These are phyloP conservation scores for Elephantulus edwardii DNA, from an alignment of 2,113 vertebrate species.

Conservation along the genomic window DNA sequence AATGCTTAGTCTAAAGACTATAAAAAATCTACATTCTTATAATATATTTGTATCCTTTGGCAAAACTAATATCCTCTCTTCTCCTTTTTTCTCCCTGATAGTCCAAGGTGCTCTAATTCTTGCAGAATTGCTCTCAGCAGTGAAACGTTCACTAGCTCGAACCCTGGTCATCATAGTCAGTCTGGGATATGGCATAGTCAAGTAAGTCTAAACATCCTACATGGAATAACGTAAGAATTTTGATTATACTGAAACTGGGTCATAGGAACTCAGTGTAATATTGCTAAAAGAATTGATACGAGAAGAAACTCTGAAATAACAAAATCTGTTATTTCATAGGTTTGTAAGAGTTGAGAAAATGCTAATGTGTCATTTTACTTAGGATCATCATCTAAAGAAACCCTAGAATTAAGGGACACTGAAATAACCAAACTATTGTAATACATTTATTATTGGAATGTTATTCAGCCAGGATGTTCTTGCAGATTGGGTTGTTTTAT, in stretches of 20 bases:
- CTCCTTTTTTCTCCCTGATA: constrained; percentile 73
- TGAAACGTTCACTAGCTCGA: constrained; percentile 94
- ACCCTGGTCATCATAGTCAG: constrained; percentile 97
- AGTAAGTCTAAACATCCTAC: constrained; percentile 84
- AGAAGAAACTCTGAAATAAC: background rate
- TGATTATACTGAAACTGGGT: background rate
- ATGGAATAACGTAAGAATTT: background rate
- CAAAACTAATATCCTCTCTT: background rate
- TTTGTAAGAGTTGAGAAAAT: background rate
- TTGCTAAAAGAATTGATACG: constrained; percentile 25
- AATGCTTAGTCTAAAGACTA: background rate
- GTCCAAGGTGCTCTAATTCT: constrained; percentile 93
- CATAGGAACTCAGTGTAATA: background rate
- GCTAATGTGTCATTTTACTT: constrained; percentile 9
- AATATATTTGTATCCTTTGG: background rate
- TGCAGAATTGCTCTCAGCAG: constrained; percentile 94
- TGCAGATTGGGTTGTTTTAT: constrained; percentile 21
- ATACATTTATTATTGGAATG: background rate
- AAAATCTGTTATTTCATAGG: constrained; percentile 29
- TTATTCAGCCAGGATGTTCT: constrained; percentile 39
- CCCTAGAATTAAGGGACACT: background rate
- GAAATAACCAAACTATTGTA: background rate
- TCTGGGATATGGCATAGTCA: constrained; percentile 96
- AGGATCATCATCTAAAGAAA: background rate
- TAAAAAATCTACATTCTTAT: background rate